Evolutionary conservation across 2,888 invertebrate species (phyloP), one percentile per base, ranked within the genome.

Genomic region (Axea sp.): DNA sequence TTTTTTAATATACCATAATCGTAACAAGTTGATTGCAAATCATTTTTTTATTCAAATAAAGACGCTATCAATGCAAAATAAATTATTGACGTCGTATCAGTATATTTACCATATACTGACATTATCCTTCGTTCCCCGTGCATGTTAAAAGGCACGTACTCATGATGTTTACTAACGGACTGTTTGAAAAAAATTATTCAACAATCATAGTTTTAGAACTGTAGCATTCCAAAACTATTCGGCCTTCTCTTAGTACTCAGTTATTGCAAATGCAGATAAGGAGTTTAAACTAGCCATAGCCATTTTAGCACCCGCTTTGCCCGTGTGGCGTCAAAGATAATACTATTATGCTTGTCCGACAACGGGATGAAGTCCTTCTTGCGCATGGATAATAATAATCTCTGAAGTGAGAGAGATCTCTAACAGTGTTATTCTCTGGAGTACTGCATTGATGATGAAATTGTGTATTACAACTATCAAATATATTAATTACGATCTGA

Each of bases 181-280:
- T n/a, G n/a, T n/a, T n/a, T n/a, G n/a, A n/a, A n/a, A n/a, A n/a
- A n/a, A n/a, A n/a, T n/a, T n/a, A n/a, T n/a, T n/a, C n/a, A n/a
- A n/a, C n/a, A n/a, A n/a, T n/a, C n/a, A n/a, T n/a, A n/a, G n/a
- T n/a, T n/a, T n/a, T n/a, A n/a, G 8, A 62, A 51, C 24, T 37
- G 19, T 41, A 6, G 43, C 35, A 69, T 60, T 43, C 35, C 15
- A 24, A 43, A 60, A 45, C 33, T 19, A 43, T 45, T 45, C 14
- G 31, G 17, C 22, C 26, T 53, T 26, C 67, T 35, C 33, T 41
- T 62, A 43, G 22, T 53, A 35, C 59, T 53, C 47, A 41, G 39
- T 75, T 74, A 59, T 74, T 71, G 53, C 65, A 47, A 67, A 60
- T 60, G 60, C 59, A 71, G 75, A 75, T 75, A 67, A 75, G 74